These are phyloP conservation scores for Cichladusa arquata DNA, from an alignment of 2,113 vertebrate genomes.

Conservation along the genomic window DNA sequence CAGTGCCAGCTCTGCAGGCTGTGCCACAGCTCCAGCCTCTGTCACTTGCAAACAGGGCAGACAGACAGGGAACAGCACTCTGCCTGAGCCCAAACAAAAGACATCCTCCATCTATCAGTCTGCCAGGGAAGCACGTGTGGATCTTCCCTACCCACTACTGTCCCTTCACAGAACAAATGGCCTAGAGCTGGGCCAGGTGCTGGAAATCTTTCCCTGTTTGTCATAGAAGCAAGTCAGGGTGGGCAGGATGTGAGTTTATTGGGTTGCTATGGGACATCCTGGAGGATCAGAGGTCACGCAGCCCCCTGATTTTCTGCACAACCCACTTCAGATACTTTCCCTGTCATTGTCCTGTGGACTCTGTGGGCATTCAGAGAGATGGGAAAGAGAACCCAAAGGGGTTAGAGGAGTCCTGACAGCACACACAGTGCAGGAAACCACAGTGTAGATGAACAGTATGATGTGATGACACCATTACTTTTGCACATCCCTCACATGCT, in stretches of 20 bases:
- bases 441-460: background rate
- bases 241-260: background rate
- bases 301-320: background rate
- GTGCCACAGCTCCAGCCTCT: background rate
- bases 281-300: background rate
- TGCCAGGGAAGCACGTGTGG: background rate
- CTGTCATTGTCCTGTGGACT: background rate
- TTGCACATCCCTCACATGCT: background rate
- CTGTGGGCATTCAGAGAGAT: background rate
- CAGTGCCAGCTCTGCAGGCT: background rate
- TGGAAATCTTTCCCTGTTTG: background rate
- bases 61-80: accelerated
- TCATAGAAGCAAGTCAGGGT: accelerated
- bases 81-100: background rate
- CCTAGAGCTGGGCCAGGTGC: too few species aligned
- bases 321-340: background rate
- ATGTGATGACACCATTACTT: background rate
- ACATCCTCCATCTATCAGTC: background rate
- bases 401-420: background rate
- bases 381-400: background rate
- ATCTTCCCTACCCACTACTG: background rate
- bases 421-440: accelerated
- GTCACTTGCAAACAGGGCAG: background rate
- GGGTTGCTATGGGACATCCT: background rate
- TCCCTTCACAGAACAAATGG: background rate